Percentiles rank a stretch among this genome's conserved stretches.
These are phyloP conservation scores for Aspidiotus rigidus DNA, from an alignment of 2,888 invertebrate species.

Conservation along the genomic window DNA sequence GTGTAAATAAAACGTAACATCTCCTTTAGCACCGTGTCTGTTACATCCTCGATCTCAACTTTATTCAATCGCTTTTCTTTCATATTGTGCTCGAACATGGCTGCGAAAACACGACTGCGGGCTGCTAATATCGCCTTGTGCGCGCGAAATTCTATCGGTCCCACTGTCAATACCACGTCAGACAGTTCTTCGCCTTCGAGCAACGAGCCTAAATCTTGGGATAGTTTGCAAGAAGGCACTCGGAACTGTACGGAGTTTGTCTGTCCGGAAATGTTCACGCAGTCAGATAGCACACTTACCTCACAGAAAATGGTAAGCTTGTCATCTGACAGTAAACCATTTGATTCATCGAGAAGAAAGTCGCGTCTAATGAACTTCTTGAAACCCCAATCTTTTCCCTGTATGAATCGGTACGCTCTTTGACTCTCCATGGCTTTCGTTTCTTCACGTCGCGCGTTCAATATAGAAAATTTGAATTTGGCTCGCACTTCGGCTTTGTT, in stretches of 20 bases:
- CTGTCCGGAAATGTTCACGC: slow-evolving; percentile 98
- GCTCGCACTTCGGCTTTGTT: slow-evolving; percentile 99
- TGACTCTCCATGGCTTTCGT: slow-evolving; percentile 98
- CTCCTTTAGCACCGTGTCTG: slow-evolving; percentile 93
- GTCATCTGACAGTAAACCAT: slow-evolving; percentile 95
- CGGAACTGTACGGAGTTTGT: slow-evolving; percentile 96
- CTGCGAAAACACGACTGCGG: slow-evolving; percentile 95
- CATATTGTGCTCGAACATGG: slow-evolving; percentile 99
- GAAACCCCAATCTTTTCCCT: slow-evolving; percentile 99
- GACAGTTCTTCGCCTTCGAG: slow-evolving; percentile 97
- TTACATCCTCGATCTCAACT: slow-evolving; percentile 93
- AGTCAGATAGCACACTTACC: slow-evolving; percentile 94
- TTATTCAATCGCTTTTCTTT: slow-evolving; percentile 93
- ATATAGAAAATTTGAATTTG: slow-evolving; percentile 99
- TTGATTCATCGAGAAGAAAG: slow-evolving; percentile 95
- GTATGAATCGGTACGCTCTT: slow-evolving; percentile 96
- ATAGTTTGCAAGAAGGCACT: slow-evolving; percentile 84
- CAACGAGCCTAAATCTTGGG: slow-evolving; percentile 87
- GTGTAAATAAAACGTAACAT: slow-evolving; percentile 98
- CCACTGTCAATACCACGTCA: slow-evolving; percentile 90
- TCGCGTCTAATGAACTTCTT: slow-evolving; percentile 99
- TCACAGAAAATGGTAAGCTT: slow-evolving; percentile 99
- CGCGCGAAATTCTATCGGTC: slow-evolving; percentile 81
- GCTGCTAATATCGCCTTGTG: slow-evolving; percentile 96
- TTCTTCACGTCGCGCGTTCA: slow-evolving; percentile 99